A percentile compares a stretch with the other conserved stretches of the same genome.
These are phyloP conservation scores for Pipistrellus kuhlii DNA, from an alignment of 2,797 vertebrate species.

Conservation along the genomic window DNA sequence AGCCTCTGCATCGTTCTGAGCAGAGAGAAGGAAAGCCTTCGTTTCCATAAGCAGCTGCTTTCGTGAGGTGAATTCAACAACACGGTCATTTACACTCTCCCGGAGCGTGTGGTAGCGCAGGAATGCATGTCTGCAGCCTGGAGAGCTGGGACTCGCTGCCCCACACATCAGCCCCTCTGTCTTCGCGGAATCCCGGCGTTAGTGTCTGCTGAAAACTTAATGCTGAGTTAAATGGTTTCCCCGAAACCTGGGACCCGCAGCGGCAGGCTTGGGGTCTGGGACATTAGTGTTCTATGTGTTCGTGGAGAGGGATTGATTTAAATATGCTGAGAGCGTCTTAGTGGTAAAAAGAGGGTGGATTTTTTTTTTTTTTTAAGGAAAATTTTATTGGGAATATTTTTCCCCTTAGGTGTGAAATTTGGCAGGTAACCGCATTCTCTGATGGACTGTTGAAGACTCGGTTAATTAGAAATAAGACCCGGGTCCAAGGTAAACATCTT, in stretches of 20 bases:
- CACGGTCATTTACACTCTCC: background rate
- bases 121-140: background rate
- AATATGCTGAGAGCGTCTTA: constrained; percentile 39
- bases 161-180: background rate
- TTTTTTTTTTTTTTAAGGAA: constrained; percentile 78
- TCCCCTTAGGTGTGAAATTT: constrained; percentile 86
- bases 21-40: background rate
- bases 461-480: constrained; percentile 85
- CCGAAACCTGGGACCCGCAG: background rate
- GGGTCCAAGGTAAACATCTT: constrained; percentile 87
- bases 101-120: background rate
- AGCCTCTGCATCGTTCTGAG: background rate
- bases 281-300: constrained; percentile 43
- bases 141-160: background rate
- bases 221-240: constrained; percentile 55
- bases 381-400: constrained; percentile 83
- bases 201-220: constrained; percentile 54
- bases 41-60: background rate
- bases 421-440: constrained; percentile 83
- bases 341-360: constrained; percentile 70
- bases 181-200: background rate
- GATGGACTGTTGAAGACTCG: constrained; percentile 83
- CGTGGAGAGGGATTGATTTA: constrained; percentile 37
- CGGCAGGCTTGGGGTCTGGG: constrained; percentile 6
- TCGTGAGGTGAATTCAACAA: background rate